These are phyloP conservation scores for Aricia agestis DNA, from an alignment of 1,140 invertebrate genomes.

Conservation along the genomic window DNA sequence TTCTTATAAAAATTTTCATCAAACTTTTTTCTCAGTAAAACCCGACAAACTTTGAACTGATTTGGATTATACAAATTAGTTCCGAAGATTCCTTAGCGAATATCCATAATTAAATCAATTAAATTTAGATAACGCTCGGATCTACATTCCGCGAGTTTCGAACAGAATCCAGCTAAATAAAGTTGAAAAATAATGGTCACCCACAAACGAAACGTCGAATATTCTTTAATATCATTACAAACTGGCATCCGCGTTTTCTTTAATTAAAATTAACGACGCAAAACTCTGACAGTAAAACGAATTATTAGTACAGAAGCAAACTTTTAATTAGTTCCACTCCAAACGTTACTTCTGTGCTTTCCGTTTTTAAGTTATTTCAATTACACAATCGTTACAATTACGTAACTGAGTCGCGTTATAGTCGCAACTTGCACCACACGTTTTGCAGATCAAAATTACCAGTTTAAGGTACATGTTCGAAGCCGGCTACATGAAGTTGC, in stretches of 20 bases:
- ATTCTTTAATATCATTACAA: constrained; percentile 75
- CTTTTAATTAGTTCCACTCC: constrained; percentile 72
- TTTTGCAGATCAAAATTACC: too few species aligned
- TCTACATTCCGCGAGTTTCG: not conserved
- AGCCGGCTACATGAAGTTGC: too few species aligned
- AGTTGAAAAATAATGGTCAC: constrained; percentile 60
- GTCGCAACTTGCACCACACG: not conserved
- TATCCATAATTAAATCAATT: constrained; percentile 17
- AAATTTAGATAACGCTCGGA: constrained; percentile 8
- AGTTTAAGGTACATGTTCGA: too few species aligned
- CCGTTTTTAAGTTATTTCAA: constrained; percentile 59
- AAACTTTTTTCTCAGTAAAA: not conserved
- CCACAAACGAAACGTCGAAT: constrained; percentile 64
- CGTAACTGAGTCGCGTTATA: constrained; percentile 37
- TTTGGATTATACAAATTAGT: constrained; percentile 7
- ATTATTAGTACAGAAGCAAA: constrained; percentile 73
- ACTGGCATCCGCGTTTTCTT: constrained; percentile 66
- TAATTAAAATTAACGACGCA: constrained; percentile 76
- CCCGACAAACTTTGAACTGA: not conserved
- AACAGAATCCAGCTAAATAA: not conserved
- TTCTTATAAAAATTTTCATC: not conserved
- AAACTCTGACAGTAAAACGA: constrained; percentile 74
- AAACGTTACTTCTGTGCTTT: constrained; percentile 66
- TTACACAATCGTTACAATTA: not conserved
- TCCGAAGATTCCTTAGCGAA: not conserved